Conservation (phyloP, 2,888 invertebrate genomes). For the Meliscaeva auricollis region DNA sequence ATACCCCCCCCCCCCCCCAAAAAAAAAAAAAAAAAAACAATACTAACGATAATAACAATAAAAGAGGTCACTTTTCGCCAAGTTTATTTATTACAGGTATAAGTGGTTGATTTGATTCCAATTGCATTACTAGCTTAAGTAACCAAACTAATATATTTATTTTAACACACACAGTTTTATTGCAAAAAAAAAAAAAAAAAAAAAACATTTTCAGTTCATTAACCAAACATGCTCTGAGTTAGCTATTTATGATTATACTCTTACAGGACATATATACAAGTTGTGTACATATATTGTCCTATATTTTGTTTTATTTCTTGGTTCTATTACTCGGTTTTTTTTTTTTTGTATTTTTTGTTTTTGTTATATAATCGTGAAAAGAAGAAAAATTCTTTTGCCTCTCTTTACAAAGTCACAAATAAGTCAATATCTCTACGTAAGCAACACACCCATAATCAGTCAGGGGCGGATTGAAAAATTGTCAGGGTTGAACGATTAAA, state of each 20-base stretch:
- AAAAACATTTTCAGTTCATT: conserved; percentile 45
- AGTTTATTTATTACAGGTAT: conserved; percentile 37
- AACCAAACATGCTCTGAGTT: conserved; percentile 32
- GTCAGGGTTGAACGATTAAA: neutral
- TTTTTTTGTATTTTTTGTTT: neutral
- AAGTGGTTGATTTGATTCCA: conserved; percentile 43
- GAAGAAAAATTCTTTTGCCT: conserved; percentile 15
- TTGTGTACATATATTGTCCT: neutral
- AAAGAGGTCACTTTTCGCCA: conserved; percentile 33
- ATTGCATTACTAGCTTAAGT: conserved; percentile 38
- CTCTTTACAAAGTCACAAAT: conserved; percentile 6
- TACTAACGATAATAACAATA: conserved; percentile 19
- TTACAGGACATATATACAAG: conserved; percentile 4
- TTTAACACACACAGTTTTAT: conserved; percentile 32
- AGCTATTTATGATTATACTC: conserved; percentile 33
- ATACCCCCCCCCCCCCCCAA: neutral
- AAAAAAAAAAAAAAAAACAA: neutral
- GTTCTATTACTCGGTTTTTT: neutral
- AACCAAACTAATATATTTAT: conserved; percentile 42
- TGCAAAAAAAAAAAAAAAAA: too few relatives aligned
- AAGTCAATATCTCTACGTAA: conserved; percentile 19
- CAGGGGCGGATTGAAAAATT: neutral
- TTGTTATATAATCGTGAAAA: conserved; percentile 10
- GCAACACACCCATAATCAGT: neutral
- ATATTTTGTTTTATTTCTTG: neutral